Percentiles rank a stretch among this genome's conserved stretches.
phyloP scores from a whole-genome alignment of 2,797 vertebrate genomes.

The Parauchenoglanis punctatus region DNA sequence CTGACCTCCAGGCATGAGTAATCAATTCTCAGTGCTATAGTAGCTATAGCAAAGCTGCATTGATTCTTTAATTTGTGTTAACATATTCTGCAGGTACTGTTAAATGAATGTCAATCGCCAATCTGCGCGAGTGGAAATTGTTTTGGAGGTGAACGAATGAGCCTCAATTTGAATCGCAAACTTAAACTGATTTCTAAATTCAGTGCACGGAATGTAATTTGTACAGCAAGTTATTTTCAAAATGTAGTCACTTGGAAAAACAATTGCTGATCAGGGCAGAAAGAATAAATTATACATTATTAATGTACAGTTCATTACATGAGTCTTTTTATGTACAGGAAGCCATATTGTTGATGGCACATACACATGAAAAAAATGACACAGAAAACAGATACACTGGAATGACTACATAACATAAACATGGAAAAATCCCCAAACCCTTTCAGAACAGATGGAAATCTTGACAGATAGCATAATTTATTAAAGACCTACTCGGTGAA shows the following conservation, averaged over 20 bases:
- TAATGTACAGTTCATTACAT: neutral
- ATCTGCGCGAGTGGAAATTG: neutral
- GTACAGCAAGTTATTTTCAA: neutral
- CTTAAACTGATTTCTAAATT: neutral
- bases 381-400: too few species aligned
- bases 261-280: neutral
- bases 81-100: neutral
- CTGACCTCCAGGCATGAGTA: neutral
- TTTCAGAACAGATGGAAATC: neutral
- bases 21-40: neutral
- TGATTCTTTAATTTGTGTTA: conserved; percentile 16
- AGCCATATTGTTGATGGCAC: neutral
- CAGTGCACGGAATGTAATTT: neutral
- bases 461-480: neutral
- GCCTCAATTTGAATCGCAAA: neutral
- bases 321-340: neutral
- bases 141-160: neutral
- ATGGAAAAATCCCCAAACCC: neutral
- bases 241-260: neutral
- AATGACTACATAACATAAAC: neutral
- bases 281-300: neutral
- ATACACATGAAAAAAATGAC: neutral
- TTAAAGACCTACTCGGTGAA: conserved; percentile 9
- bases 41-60: neutral
- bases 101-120: neutral